Base-by-base conservation (phyloP, 1,140 invertebrate species). In the Drosophila bipectinata region DNA sequence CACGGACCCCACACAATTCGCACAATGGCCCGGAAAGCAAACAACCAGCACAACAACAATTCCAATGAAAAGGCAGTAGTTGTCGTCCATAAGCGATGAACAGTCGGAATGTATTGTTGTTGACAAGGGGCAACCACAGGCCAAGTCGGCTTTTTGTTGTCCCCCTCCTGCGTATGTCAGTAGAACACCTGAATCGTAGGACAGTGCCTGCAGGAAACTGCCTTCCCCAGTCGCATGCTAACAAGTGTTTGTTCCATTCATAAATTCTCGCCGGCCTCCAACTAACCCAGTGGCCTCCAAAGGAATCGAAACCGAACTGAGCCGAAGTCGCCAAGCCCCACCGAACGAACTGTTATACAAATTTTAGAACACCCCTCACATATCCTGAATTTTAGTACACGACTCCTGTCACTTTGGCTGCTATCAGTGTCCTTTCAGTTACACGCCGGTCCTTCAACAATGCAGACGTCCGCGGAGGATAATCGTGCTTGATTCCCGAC, bases 211-310 rank as follows among this genome's bases (percentile, higher is more conserved):
- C 14, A 44, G 41, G 44, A 47, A 9, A 37, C 51, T 15, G 12
- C 21, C 12, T 87, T 48, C 77, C 56, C 82, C 82, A 69, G 44
- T 5, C 49, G 72, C 79, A 87, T 62, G 79, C 83, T 63, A 87
- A 87, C 83, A 87, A 87, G 83, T 87, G 83, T 87, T 79, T 87
- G 67, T 88, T 88, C 71, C 83, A 87, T 87, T 87, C 83, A 87
- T 87, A 88, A 87, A 83, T 79, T 30, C 51, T 63, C 44, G 18
- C 44, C 44, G 18, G 18, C 9, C 44, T 18, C 15, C 15, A 10
- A 71, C 77, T 59, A 69, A 63, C 67, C 72, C 56, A 66, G 55
- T 77, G 67, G 45, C 80, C 76, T 56, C 62, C 47, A 57, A 66
- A 37, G 8, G 30, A 69, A 30, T 6, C 18, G 10, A 24, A n/a